These are phyloP conservation scores for Drosophila helvetica DNA, from an alignment of 2,888 invertebrate genomes.

Conservation along the genomic window DNA sequence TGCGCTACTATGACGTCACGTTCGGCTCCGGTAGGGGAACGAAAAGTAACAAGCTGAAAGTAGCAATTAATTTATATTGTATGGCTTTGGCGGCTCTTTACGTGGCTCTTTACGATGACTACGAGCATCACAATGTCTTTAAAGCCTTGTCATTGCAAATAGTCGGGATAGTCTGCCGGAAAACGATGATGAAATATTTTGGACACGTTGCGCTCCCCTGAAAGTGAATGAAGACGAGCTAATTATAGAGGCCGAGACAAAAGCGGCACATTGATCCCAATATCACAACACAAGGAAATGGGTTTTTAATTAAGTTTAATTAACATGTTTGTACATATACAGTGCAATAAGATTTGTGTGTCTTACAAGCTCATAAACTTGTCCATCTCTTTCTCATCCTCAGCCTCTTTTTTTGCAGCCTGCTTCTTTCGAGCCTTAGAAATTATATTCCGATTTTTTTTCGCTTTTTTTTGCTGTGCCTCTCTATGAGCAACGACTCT, in stretches of 20 bases:
- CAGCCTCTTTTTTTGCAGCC: conserved; percentile 2
- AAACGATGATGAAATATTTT: conserved; percentile 79
- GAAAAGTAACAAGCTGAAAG: too few species aligned
- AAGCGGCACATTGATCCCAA: conserved; percentile 4
- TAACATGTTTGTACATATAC: conserved; percentile 1
- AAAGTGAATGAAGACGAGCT: conserved; percentile 67
- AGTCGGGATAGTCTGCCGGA: conserved; percentile 86
- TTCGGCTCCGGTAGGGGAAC: too few species aligned
- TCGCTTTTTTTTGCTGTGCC: background rate
- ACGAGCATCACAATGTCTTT: conserved; percentile 89
- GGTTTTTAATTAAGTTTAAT: conserved; percentile 5
- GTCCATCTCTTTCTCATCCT: conserved; percentile 29
- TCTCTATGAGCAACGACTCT: background rate
- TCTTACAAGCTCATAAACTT: conserved; percentile 53
- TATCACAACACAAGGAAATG: background rate
- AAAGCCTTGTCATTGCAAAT: conserved; percentile 91
- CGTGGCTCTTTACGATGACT: too few species aligned
- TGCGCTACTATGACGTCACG: too few species aligned
- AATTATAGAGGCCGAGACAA: conserved; percentile 14
- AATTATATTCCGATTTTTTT: background rate
- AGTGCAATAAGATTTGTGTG: background rate
- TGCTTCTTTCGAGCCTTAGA: conserved; percentile 14
- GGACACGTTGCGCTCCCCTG: conserved; percentile 44
- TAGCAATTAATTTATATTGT: too few species aligned
- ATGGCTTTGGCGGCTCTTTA: too few species aligned